Conservation (phyloP, 2,113 vertebrate genomes). For the Pipa parva region DNA sequence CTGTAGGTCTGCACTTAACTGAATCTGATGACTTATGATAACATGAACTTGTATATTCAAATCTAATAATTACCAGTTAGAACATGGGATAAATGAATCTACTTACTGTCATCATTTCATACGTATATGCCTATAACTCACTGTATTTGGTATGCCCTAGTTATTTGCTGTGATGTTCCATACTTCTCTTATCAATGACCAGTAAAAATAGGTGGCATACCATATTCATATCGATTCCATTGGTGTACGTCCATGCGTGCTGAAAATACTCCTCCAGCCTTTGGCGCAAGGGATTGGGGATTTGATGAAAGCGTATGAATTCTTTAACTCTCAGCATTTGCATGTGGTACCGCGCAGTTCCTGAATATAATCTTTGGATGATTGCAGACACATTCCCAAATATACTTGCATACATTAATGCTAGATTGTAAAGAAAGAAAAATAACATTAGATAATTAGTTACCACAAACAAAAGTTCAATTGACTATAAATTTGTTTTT, state of each 20-base stretch:
- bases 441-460: not conserved
- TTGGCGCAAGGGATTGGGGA: slow-evolving; percentile 92
- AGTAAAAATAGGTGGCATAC: slow-evolving; percentile 63
- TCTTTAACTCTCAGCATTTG: slow-evolving; percentile 98
- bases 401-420: slow-evolving; percentile 98
- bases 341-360: slow-evolving; percentile 94
- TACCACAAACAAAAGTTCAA: no score
- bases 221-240: slow-evolving; percentile 99
- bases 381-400: slow-evolving; percentile 98
- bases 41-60: no score
- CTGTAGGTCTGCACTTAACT: no score
- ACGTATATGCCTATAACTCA: no score
- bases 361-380: slow-evolving; percentile 96
- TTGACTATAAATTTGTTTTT: no score
- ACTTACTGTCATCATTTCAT: no score
- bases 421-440: slow-evolving; percentile 68
- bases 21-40: no score
- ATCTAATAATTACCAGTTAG: no score
- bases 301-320: slow-evolving; percentile 98
- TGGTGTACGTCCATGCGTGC: slow-evolving; percentile 96
- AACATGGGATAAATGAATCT: no score
- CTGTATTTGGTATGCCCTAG: no score
- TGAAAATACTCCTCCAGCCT: slow-evolving; percentile 97
- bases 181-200: no score
- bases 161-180: no score